Percentiles rank a stretch among this genome's conserved stretches.
Conservation (phyloP, 2,113 vertebrate species). For the Chaetodon auriga region DNA sequence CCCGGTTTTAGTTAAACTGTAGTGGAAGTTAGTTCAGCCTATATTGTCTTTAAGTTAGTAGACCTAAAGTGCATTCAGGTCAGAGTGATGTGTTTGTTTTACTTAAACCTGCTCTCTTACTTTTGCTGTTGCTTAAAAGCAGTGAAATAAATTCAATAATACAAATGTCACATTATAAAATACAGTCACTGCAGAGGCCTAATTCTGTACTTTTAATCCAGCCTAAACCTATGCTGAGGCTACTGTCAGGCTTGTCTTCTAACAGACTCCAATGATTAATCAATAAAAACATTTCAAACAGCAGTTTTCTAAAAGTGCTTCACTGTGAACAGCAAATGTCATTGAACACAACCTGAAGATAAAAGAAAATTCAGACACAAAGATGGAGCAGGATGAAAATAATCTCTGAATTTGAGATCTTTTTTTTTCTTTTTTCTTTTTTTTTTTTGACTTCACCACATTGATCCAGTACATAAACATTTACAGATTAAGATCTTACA, state of each 20-base stretch:
- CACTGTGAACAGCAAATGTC: neutral
- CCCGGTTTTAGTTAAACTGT: neutral
- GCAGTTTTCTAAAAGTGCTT: neutral
- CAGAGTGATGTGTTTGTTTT: neutral
- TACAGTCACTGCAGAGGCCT: neutral
- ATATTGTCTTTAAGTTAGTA: neutral
- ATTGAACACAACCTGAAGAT: neutral
- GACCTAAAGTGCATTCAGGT: too few relatives aligned
- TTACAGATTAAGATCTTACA: neutral
- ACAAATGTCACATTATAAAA: neutral
- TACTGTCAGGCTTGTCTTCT: neutral
- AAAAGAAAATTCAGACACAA: slow-evolving; percentile 11
- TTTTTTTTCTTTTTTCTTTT: too few relatives aligned
- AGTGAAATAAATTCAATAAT: neutral
- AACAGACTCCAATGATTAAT: too few relatives aligned
- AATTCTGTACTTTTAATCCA: neutral
- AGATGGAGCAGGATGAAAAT: neutral
- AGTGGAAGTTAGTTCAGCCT: neutral
- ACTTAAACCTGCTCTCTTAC: too few relatives aligned
- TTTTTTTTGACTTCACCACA: too few relatives aligned
- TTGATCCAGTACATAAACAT: too few relatives aligned
- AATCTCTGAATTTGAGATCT: too few relatives aligned
- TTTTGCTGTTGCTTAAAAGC: neutral
- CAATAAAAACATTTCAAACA: neutral
- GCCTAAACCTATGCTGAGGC: neutral